These are phyloP conservation scores for Parelbella ahira DNA, from an alignment of 2,888 invertebrate genomes.

Conservation along the genomic window DNA sequence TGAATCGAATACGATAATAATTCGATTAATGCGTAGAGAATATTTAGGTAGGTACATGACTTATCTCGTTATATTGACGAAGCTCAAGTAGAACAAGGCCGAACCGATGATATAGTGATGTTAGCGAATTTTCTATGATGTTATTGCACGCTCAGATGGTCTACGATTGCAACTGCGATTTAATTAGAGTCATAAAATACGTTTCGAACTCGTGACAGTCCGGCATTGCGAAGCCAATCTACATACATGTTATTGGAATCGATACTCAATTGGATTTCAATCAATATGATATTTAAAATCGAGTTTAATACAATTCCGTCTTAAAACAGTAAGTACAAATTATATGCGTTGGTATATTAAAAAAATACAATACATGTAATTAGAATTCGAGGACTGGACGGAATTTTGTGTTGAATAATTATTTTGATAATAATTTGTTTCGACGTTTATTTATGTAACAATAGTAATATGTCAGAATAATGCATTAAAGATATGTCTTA, in stretches of 20 bases:
- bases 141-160: conserved; percentile 29
- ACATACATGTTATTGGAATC: conserved; percentile 6
- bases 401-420: no score
- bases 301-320: no score
- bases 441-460: no score
- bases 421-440: no score
- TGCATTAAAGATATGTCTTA: no score
- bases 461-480: no score
- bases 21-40: conserved; percentile 10
- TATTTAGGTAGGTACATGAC: conserved; percentile 12
- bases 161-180: conserved; percentile 17
- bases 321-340: no score
- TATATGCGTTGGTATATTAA: no score
- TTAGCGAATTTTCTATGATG: conserved; percentile 32
- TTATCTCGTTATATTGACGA: conserved; percentile 27
- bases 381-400: no score
- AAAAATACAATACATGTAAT: no score
- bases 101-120: conserved; percentile 36
- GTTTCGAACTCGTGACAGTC: conserved; percentile 18
- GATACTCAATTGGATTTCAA: no score
- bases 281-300: no score
- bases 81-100: conserved; percentile 40
- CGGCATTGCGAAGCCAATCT: conserved; percentile 4
- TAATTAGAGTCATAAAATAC: conserved; percentile 15
- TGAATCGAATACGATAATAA: conserved; percentile 11